Conservation (phyloP, 2,113 vertebrate species). For the Leucopsar rothschildi region DNA sequence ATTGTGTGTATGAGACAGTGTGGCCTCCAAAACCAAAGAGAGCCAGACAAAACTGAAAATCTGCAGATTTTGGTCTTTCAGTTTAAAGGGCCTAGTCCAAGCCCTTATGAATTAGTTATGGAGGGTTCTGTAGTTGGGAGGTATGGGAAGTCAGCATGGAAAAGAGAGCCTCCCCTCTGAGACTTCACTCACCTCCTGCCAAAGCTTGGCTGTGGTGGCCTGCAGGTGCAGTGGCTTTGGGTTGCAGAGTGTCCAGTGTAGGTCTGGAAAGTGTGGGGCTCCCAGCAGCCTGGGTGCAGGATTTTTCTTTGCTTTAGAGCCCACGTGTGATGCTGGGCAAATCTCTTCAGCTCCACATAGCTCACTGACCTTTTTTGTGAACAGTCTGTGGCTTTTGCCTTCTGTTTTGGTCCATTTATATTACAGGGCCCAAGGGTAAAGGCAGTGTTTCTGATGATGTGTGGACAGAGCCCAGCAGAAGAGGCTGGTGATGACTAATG, state of each 20-base stretch:
- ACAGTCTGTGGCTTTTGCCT: background rate
- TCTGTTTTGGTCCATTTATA: background rate
- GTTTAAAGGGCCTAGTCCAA: background rate
- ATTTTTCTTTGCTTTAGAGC: background rate
- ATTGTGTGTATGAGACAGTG: background rate
- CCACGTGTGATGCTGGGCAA: background rate
- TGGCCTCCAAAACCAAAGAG: background rate
- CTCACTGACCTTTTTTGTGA: background rate
- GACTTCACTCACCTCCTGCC: background rate
- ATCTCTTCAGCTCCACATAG: accelerated
- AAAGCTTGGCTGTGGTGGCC: background rate
- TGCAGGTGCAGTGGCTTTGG: background rate
- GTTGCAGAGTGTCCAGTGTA: background rate
- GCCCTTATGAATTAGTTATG: background rate
- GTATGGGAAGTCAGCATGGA: background rate
- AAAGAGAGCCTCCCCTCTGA: background rate
- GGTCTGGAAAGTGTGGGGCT: background rate
- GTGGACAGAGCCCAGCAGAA: background rate
- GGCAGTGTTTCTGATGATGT: background rate
- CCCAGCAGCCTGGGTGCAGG: background rate
- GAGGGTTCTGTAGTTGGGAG: accelerated
- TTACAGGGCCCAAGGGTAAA: background rate
- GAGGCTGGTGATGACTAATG: background rate
- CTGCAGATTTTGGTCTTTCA: background rate
- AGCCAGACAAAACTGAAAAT: background rate